phyloP scores from a whole-genome alignment of 2,888 invertebrate genomes.

The Tetranychus piercei region DNA sequence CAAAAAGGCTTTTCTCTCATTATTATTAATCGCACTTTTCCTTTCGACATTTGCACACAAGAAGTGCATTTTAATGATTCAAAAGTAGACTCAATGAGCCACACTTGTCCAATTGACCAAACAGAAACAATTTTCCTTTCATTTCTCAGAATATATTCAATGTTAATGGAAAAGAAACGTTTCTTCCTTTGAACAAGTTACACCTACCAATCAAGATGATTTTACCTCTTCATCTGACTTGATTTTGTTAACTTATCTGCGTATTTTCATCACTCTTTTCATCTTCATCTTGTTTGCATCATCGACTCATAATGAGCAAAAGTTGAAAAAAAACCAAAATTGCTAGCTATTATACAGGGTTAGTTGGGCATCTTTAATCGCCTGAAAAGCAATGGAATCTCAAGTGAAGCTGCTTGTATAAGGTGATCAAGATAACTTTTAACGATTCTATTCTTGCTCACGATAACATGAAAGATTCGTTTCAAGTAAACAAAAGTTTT shows the following conservation, averaged over 20 bases:
- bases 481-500: no score
- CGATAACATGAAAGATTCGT: no score
- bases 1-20: no score
- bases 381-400: no score
- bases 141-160: background rate
- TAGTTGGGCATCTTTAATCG: no score
- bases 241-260: background rate
- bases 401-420: background rate
- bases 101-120: background rate
- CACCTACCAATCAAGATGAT: background rate
- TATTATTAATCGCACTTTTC: no score
- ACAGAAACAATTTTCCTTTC: background rate
- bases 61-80: background rate
- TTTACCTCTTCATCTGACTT: background rate
- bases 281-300: conserved; percentile 1
- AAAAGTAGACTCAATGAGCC: background rate
- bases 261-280: background rate
- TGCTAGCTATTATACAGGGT: background rate
- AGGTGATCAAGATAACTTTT: no score
- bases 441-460: no score
- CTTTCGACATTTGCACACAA: background rate
- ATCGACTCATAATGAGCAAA: background rate
- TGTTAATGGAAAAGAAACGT: background rate
- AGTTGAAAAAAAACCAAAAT: background rate
- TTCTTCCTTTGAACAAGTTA: background rate